Evolutionary conservation across 1,140 invertebrate species (phyloP).

Genomic region (Thrips palmi): DNA sequence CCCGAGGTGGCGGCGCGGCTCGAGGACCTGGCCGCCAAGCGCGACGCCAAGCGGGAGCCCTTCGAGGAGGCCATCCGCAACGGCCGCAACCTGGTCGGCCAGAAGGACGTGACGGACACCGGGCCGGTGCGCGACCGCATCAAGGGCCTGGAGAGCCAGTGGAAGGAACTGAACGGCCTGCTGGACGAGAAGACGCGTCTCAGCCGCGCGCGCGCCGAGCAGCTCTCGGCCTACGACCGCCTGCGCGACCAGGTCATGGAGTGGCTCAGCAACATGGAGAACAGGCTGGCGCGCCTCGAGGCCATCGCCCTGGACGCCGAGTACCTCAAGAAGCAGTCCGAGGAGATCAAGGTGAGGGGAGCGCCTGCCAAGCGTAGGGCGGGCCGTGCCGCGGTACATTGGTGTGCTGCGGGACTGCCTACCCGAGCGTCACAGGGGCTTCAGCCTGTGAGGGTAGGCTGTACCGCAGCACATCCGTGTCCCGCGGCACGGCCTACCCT

Average conservation of each 20-base stretch:
- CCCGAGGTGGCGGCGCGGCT: slow-evolving; percentile 40
- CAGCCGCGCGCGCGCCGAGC: slow-evolving; percentile 63
- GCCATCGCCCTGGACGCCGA: slow-evolving; percentile 77
- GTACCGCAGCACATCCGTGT: too few species aligned
- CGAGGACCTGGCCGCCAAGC: slow-evolving; percentile 26
- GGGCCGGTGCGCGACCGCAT: slow-evolving; percentile 68
- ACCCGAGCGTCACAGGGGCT: too few species aligned
- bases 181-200: slow-evolving; percentile 70
- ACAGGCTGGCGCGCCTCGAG: slow-evolving; percentile 44
- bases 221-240: slow-evolving; percentile 66
- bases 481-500: too few species aligned
- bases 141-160: slow-evolving; percentile 70
- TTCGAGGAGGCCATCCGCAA: slow-evolving; percentile 61
- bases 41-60: slow-evolving; percentile 32
- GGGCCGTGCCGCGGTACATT: too few species aligned
- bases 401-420: too few species aligned
- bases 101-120: slow-evolving; percentile 80
- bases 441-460: too few species aligned
- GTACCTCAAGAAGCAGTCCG: slow-evolving; percentile 59
- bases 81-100: slow-evolving; percentile 66
- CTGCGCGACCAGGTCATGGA: slow-evolving; percentile 64
- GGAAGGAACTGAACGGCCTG: slow-evolving; percentile 62
- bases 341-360: slow-evolving; percentile 58
- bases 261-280: slow-evolving; percentile 71
- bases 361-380: too few species aligned